Base-by-base conservation (phyloP, 2,888 invertebrate genomes). In the Spodoptera picta region DNA sequence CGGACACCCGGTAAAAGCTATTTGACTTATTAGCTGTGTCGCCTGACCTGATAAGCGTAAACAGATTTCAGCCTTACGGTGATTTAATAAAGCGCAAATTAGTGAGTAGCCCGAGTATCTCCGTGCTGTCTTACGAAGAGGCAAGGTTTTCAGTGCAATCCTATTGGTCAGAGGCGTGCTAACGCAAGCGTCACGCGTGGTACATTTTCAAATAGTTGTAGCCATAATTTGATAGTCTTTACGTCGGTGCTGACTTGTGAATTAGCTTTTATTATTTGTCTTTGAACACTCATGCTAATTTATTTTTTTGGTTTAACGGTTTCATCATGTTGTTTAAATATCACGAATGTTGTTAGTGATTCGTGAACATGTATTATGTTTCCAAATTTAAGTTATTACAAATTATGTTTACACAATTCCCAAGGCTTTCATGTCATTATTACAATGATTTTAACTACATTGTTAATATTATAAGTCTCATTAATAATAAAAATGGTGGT, bases 221-320 rank as follows among this genome's bases (percentile, higher is more conserved):
- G 81, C 87, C 85, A 88, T 90, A 89, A 91, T 91, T 91, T 90
- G 87, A 92, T 92, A 88, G 91, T 91, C 87, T 92, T 90, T 90
- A 89, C 91, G 86, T 88, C 78, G 87, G 80, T 84, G 83, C 84
- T 83, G 78, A 90, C 89, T 84, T 91, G 92, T 91, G 83, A 92
- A 93, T 92, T 92, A 87, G 84, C 83, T 89, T 90, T 89, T 87
- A 87, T 89, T 93, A 90, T 93, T 93, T 92, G 92, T 91, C 89
- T 91, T 92, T 86, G 90, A 90, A 83, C 77, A 82, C 74, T 81
- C 79, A 85, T 87, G 92, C 88, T 92, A 93, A 92, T 89, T 89
- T 87, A 87, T 91, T 90, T 92, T 92, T 92, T 90, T 88, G 87
- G 88, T 88, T 91, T 91, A 92, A 92, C 92, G 89, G 90, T 92